Percentiles rank a stretch among this genome's conserved stretches.
These are phyloP conservation scores for Triplophysa rosa DNA, from an alignment of 2,113 vertebrate genomes.

Conservation along the genomic window DNA sequence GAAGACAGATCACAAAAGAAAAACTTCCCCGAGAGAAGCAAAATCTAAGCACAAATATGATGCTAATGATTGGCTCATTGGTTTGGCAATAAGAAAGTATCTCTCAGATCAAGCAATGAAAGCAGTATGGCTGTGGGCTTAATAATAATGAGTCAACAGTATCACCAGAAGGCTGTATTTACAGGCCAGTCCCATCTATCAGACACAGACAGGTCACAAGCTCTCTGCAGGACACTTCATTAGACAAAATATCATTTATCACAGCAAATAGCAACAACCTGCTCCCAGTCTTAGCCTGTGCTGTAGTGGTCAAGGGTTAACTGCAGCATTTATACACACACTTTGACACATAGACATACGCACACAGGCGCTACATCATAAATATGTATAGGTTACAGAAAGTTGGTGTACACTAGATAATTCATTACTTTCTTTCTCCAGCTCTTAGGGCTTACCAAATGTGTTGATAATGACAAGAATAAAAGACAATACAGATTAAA, in stretches of 20 bases:
- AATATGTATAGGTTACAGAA: background rate
- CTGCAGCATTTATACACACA: slow-evolving; percentile 31
- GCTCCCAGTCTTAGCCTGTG: slow-evolving; percentile 27
- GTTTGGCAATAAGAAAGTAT: background rate
- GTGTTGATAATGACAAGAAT: background rate
- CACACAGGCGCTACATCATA: background rate
- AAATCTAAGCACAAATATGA: background rate
- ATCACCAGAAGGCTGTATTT: slow-evolving; percentile 16
- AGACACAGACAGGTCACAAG: slow-evolving; percentile 16
- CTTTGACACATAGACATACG: slow-evolving; percentile 6
- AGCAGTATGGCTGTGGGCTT: background rate
- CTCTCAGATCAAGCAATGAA: background rate
- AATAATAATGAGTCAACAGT: slow-evolving; percentile 5
- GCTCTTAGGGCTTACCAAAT: background rate
- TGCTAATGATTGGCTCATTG: background rate
- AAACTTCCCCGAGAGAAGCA: background rate
- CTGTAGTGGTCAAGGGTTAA: slow-evolving; percentile 43
- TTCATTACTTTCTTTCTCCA: background rate
- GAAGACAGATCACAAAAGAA: background rate
- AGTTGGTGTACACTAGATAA: background rate
- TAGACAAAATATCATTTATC: slow-evolving; percentile 42
- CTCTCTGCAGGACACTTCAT: slow-evolving; percentile 19
- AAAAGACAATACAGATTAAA: background rate
- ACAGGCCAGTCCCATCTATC: slow-evolving; percentile 38
- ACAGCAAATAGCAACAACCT: slow-evolving; percentile 39